Evolutionary conservation across 2,888 invertebrate species (phyloP).

Genomic region (Papilio gigon): DNA sequence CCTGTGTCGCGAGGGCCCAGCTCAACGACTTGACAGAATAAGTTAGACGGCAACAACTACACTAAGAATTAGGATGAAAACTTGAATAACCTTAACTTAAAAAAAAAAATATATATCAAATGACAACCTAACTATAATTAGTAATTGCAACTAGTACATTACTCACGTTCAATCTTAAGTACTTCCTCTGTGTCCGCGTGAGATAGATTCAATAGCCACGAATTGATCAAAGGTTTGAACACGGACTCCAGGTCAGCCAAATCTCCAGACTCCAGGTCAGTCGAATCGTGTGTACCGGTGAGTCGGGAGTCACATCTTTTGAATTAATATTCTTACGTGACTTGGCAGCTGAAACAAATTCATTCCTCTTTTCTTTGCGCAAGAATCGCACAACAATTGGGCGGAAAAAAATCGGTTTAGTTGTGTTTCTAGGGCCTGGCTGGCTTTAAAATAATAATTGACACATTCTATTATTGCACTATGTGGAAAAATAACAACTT

Average conservation of each 20-base stretch:
- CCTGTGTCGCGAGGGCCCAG: no score
- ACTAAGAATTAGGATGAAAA: no score
- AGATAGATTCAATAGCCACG: no score
- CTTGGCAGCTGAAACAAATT: conserved; percentile 5
- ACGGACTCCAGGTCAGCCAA: not conserved
- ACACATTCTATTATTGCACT: not conserved
- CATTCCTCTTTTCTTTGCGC: conserved; percentile 4
- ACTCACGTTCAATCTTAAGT: no score
- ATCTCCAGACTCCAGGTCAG: no score
- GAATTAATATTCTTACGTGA: not conserved
- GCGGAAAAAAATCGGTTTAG: not conserved
- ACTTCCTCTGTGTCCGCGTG: no score
- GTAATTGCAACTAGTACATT: no score
- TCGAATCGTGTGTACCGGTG: not conserved
- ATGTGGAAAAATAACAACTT: not conserved
- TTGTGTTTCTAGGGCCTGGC: not conserved
- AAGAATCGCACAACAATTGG: conserved; percentile 3
- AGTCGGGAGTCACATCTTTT: not conserved
- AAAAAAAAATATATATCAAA: no score
- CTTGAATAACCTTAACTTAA: no score
- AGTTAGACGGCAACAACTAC: no score
- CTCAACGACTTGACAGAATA: no score
- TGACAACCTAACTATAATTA: no score
- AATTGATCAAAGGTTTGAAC: not conserved
- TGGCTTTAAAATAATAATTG: not conserved